A percentile compares a stretch with the other conserved stretches of the same genome.
phyloP scores from a whole-genome alignment of 1,140 invertebrate genomes.

The Cydia fagiglandana region DNA sequence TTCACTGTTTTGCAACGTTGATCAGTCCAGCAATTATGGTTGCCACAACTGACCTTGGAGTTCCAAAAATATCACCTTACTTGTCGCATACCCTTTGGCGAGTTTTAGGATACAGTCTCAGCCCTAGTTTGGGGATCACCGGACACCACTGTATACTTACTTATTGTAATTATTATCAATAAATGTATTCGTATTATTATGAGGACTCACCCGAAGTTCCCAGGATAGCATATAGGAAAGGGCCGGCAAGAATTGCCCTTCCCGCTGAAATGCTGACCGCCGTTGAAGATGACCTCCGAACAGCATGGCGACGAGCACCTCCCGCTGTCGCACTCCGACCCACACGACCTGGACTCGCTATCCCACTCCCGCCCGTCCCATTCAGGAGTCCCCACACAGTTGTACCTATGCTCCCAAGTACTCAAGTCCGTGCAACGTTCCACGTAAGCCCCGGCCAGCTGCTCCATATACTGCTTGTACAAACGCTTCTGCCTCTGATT shows the following conservation, averaged over 20 bases:
- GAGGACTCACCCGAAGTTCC: constrained; percentile 68
- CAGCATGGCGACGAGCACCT: constrained; percentile 74
- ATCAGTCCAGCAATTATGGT: too few relatives aligned
- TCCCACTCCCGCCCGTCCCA: constrained; percentile 61
- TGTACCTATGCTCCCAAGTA: constrained; percentile 55
- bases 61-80: too few relatives aligned
- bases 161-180: too few relatives aligned
- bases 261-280: constrained; percentile 71
- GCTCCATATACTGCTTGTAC: constrained; percentile 77
- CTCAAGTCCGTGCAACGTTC: constrained; percentile 64
- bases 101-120: too few relatives aligned
- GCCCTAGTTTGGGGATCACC: too few relatives aligned
- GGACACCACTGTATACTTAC: too few relatives aligned
- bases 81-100: too few relatives aligned
- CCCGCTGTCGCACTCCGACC: constrained; percentile 67
- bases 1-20: too few relatives aligned
- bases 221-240: constrained; percentile 65
- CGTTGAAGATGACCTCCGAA: constrained; percentile 77
- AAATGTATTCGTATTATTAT: too few relatives aligned
- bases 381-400: constrained; percentile 53
- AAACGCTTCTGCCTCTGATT: constrained; percentile 75
- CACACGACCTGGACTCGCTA: constrained; percentile 56
- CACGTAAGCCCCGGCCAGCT: constrained; percentile 69
- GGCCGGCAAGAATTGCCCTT: constrained; percentile 60
- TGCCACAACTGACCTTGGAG: too few relatives aligned